Evolutionary conservation across 2,888 invertebrate species (phyloP), one percentile per base, ranked within the genome.

Genomic region (Tetragonula carbonaria): DNA sequence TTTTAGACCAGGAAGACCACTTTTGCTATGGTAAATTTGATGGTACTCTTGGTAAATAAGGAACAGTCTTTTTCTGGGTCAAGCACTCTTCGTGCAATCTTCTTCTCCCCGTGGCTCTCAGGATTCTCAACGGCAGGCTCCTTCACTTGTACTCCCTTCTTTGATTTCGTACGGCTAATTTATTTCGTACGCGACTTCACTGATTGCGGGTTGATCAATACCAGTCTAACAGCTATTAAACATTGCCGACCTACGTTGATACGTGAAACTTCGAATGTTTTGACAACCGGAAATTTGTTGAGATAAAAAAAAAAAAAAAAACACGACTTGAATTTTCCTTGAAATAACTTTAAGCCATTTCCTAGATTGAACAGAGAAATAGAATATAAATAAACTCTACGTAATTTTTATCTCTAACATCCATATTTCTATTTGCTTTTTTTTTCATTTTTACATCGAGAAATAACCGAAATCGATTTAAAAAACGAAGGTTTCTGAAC

Each of bases 11-110:
- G 18, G 18, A 51, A 5, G 23, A 38, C 23, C 3, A 53, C 55
- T 23, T 67, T 75, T 21, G 45, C 67, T 66, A 67, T 67, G 66
- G 45, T 67, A 63, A 63, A 63, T 75, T 66, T 55, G 66, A 75
- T 57, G 74, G 45, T 18, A 55, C 74, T 75, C 45, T 38, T 11
- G n/a, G 38, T 21, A 38, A 74, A 74, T 53, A 74, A 55, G 65
- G 74, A 50, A 65, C 33, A n/a, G 38, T n/a, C 2, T 23, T 66
- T 74, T 74, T 66, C 38, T 62, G 45, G 66, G 66, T 67, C 57
- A 53, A 67, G 74, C 53, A 18, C 53, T 50, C 18, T 67, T 79
- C 33, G 38, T 50, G 65, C 67, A 28, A 62, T 62, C 55, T 53
- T 74, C 55, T 68, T 57, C 23, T 50, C 59, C 65, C 33, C 72